Base-by-base conservation (phyloP, 2,888 invertebrate species). In the Hypercompe scribonia region DNA sequence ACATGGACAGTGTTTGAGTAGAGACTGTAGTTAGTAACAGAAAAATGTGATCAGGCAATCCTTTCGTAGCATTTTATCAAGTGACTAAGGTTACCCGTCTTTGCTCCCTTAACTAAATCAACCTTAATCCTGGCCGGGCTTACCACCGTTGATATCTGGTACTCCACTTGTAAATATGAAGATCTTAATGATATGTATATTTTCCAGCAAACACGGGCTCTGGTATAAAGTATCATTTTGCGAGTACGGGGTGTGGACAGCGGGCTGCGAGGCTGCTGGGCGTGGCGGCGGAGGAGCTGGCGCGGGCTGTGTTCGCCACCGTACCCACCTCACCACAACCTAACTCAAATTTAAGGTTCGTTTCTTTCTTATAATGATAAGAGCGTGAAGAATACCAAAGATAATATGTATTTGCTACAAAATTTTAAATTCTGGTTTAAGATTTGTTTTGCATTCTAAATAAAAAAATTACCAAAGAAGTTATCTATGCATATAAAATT, bases 231-330 rank as follows among this genome's bases (percentile, higher is more conserved):
- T 97, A 97, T 96, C 98, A 97, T 94, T 98, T 98, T 92, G 97
- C 97, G 1, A 97, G 97, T 87, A 97, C 98, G 0, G 97, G 97
- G 63, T 97, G 97, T 76, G 98, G 98, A 0, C 97, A 97, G 84
- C 96, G 97, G 80, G 98, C 98, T 13, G 97, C 98, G 2, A 96
- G 96, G 8, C 92, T 99, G 58, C 92, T 99, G 58, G 98, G 98
- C 24, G 97, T 97, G 2, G 97, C 97, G 0, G 96, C 97, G 0
- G 99, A 99, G 83, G 99, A 99, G 89, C 95, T 99, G 66, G 96
- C 97, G 0, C 95, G 98, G 33, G 96, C 97, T 63, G 97, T 99
- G 73, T 98, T 99, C 92, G 96, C 96, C 0, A 95, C 96, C 42
- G 96, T 96, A 90, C 96, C 85, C 88, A 94, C 83, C 90, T 97